phyloP scores from a whole-genome alignment of 1,140 invertebrate species.

The Drosophila navojoa region DNA sequence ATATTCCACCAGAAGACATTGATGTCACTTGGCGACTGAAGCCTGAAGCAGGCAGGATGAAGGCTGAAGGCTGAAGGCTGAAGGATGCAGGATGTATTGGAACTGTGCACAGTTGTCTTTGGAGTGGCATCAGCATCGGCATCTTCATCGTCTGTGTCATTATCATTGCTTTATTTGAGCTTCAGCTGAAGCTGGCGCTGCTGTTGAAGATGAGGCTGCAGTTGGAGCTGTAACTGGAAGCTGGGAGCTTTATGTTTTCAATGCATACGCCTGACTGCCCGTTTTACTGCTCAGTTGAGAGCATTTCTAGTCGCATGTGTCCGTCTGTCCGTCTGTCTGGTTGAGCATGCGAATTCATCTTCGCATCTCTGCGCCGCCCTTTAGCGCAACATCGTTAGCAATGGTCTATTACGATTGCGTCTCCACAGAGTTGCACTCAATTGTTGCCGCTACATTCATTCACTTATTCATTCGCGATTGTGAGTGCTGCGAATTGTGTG shows the following conservation, averaged over 20 bases:
- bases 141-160: slow-evolving; percentile 13
- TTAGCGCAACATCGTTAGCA: slow-evolving; percentile 72
- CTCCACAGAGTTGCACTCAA: slow-evolving; percentile 61
- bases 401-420: slow-evolving; percentile 75
- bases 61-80: background rate
- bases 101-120: slow-evolving; percentile 19
- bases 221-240: slow-evolving; percentile 6
- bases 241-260: slow-evolving; percentile 60
- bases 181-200: slow-evolving; percentile 33
- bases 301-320: slow-evolving; percentile 15
- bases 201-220: slow-evolving; percentile 44
- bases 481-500: slow-evolving; percentile 63
- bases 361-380: slow-evolving; percentile 20
- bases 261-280: slow-evolving; percentile 61
- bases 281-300: slow-evolving; percentile 41
- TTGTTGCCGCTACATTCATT: slow-evolving; percentile 44
- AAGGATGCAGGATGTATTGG: slow-evolving; percentile 12
- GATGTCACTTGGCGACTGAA: slow-evolving; percentile 50
- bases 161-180: slow-evolving; percentile 58
- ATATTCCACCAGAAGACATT: slow-evolving; percentile 69
- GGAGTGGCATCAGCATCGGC: slow-evolving; percentile 18
- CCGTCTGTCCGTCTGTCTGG: slow-evolving; percentile 9
- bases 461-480: slow-evolving; percentile 52
- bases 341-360: background rate
- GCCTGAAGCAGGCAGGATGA: slow-evolving; percentile 17